These are phyloP conservation scores for Elachura formosa DNA, from an alignment of 2,113 vertebrate species.

Conservation along the genomic window DNA sequence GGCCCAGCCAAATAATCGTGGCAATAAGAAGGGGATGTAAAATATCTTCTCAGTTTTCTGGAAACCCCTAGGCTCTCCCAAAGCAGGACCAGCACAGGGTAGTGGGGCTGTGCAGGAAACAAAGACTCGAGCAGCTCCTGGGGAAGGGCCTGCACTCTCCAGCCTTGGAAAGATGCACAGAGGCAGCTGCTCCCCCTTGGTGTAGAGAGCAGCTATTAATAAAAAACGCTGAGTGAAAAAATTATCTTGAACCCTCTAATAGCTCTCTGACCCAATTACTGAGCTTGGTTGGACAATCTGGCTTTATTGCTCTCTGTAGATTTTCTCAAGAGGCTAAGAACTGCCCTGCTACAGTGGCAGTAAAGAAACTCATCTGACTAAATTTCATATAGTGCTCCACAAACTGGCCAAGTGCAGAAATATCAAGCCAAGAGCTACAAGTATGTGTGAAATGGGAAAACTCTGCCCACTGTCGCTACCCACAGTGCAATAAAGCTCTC, in stretches of 20 bases:
- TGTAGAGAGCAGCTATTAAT: not conserved
- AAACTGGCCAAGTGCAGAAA: not conserved
- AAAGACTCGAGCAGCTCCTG: fast-evolving
- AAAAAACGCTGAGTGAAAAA: not conserved
- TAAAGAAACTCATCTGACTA: slow-evolving; percentile 24
- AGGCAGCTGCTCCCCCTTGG: not conserved
- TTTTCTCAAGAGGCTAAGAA: not conserved
- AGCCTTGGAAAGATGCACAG: not conserved
- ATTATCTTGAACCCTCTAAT: not conserved
- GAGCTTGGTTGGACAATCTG: not conserved
- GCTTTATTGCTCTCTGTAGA: not conserved
- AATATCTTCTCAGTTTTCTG: not conserved
- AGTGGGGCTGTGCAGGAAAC: not conserved
- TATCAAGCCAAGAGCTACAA: not conserved
- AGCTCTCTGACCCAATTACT: not conserved
- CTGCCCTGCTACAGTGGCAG: not conserved
- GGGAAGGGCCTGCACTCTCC: not conserved
- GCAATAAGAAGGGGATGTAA: not conserved
- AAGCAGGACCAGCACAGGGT: fast-evolving
- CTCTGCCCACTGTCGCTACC: slow-evolving; percentile 25
- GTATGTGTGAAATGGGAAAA: slow-evolving; percentile 23
- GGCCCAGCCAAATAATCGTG: not conserved
- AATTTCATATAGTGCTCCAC: not conserved
- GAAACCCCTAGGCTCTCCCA: not conserved
- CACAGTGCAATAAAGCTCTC: slow-evolving; percentile 54